Evolutionary conservation across 2,797 vertebrate species (phyloP).

Genomic region (Momotus momota): DNA sequence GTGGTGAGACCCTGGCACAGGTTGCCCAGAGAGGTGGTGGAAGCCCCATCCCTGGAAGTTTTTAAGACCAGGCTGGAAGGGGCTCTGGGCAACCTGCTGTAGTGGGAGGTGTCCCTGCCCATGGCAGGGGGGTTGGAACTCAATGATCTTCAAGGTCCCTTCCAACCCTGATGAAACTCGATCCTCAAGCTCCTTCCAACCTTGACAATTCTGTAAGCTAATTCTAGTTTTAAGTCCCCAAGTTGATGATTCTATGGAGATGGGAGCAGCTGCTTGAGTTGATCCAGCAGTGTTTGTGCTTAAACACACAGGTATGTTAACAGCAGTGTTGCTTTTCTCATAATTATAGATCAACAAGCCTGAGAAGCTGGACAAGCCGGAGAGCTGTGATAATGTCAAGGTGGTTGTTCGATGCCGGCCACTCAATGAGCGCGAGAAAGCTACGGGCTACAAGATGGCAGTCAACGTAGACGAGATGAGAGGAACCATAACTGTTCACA

Average conservation of each 20-base stretch:
- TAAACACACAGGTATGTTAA: not conserved
- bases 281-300: not conserved
- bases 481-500: conserved; percentile 95
- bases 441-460: conserved; percentile 88
- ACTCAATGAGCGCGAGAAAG: conserved; percentile 93
- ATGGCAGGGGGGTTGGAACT: too few relatives aligned
- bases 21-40: too few relatives aligned
- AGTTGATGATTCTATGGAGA: accelerated
- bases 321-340: not conserved
- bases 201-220: not conserved
- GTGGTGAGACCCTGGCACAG: too few relatives aligned
- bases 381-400: conserved; percentile 95
- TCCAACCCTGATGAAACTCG: too few relatives aligned
- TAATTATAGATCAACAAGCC: conserved; percentile 85
- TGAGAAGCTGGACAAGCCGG: conserved; percentile 87
- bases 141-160: too few relatives aligned
- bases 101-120: too few relatives aligned
- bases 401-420: conserved; percentile 97
- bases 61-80: too few relatives aligned
- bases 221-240: not conserved
- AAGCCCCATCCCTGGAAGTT: too few relatives aligned
- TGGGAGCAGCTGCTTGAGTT: too few relatives aligned
- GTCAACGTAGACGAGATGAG: conserved; percentile 95
- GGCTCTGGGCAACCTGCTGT: too few relatives aligned
- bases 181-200: too few relatives aligned